These are phyloP conservation scores for Bedellia somnulentella DNA, from an alignment of 2,888 invertebrate genomes.

Conservation along the genomic window DNA sequence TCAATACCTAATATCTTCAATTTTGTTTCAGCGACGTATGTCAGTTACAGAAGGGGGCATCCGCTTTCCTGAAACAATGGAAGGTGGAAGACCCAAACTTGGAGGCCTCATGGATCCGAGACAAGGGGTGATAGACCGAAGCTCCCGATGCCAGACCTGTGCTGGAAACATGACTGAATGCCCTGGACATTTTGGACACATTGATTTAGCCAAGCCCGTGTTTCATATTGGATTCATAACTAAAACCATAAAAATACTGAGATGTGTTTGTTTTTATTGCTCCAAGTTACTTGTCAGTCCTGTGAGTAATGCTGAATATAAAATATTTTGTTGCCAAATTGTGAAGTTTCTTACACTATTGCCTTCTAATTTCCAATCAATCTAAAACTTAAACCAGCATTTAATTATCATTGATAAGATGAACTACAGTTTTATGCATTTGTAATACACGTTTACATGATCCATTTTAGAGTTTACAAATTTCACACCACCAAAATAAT, in stretches of 20 bases:
- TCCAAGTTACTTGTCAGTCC: constrained; percentile 95
- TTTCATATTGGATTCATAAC: constrained; percentile 98
- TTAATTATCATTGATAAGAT: no score
- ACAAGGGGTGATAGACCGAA: constrained; percentile 95
- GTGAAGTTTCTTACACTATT: no score
- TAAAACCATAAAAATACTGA: constrained; percentile 94
- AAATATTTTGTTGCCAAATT: constrained; percentile 1
- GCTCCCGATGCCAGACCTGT: constrained; percentile 92
- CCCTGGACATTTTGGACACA: constrained; percentile 99
- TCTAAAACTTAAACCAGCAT: no score
- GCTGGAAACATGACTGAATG: constrained; percentile 98
- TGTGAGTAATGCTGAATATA: constrained; percentile 60
- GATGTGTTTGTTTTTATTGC: constrained; percentile 99
- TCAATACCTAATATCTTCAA: no score
- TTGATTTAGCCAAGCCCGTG: constrained; percentile 97
- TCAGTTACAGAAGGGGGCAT: constrained; percentile 98
- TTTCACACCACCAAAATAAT: no score
- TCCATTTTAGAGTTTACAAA: no score
- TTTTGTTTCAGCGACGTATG: constrained; percentile 83
- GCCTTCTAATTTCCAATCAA: no score
- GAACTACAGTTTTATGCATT: no score
- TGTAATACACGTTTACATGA: no score
- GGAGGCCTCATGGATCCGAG: constrained; percentile 99
- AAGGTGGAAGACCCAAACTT: constrained; percentile 95
- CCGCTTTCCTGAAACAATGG: constrained; percentile 96